Evolutionary conservation across 2,888 invertebrate species (phyloP).

Genomic region (Metacarcinus magister): DNA sequence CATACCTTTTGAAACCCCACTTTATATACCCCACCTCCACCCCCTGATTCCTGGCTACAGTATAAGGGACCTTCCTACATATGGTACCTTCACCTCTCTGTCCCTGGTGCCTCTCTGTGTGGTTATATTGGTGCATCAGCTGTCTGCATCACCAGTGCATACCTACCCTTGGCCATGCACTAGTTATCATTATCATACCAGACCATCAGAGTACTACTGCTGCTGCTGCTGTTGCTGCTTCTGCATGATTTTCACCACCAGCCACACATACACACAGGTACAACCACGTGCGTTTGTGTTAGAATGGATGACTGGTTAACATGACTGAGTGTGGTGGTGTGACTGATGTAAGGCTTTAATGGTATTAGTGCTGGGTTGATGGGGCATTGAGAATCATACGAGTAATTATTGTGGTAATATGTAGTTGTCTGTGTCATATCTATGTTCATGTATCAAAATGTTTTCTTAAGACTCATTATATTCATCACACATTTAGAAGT

Average conservation of each 20-base stretch:
- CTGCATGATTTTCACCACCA: neutral
- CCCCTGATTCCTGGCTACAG: neutral
- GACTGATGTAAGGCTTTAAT: neutral
- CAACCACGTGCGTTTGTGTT: neutral
- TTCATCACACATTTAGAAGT: neutral
- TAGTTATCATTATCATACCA: neutral
- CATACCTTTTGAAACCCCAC: neutral
- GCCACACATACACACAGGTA: neutral
- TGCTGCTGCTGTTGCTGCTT: neutral
- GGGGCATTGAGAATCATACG: neutral
- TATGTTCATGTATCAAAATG: neutral
- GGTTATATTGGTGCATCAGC: neutral
- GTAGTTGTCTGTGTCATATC: neutral
- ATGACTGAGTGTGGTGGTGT: neutral
- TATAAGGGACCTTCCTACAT: neutral
- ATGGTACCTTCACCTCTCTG: neutral
- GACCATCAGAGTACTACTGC: too few species aligned
- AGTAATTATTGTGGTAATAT: neutral
- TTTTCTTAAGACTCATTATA: neutral
- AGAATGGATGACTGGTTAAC: neutral
- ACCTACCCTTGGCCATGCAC: neutral
- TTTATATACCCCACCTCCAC: neutral
- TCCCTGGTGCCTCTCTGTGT: neutral
- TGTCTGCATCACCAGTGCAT: neutral
- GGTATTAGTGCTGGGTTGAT: neutral